Evolutionary conservation across 92 coral and sea anemone species (phyloP), one percentile per base, ranked within the genome.

Genomic region (Umimayanthus chanpuru): DNA sequence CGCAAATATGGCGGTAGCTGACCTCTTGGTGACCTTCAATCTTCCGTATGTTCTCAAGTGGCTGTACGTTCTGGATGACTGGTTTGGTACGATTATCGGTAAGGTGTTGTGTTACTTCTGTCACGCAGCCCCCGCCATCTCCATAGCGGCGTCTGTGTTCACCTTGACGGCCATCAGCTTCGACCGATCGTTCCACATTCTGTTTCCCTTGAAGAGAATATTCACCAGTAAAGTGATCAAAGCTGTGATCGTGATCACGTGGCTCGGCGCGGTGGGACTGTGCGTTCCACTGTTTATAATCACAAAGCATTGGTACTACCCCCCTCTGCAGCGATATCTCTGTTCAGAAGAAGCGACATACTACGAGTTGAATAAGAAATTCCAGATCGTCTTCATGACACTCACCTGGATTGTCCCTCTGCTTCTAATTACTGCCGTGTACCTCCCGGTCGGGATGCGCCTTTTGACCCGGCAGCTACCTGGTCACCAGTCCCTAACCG

Each of bases 1-100:
- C 14, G 95, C 95, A n/a, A 94, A 94, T 79, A 93, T 94, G 98
- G 96, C 98, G 4, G 85, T 84, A 1, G 98, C 92, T 25, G 98
- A 94, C 85, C 81, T 94, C 9, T 64, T 94, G n/a, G 73, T 94
- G 72, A 92, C 98, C 9, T 58, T 89, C 18, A 81, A 90, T 30
- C 75, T 94, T 12, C 98, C 98, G 1, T 94, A 91, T 80, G 30
- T 93, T 1, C 74, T 88, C 16, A 94, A 94, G 56, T 94, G 92
- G 93, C 43, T 94, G 50, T 94, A 65, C 44, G 96, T 91, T 41
- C 29, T 32, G 12, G 25, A 23, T 25, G 76, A 80, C 25, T 94
- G 98, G 98, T 94, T 94, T 38, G 94, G 96, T 9, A 85, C 92
- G 5, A 76, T 93, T 15, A 67, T 91, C 68, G 94, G 94, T 65